Evolutionary conservation across 1,140 invertebrate genomes (phyloP), one percentile per base, ranked within the genome.

Genomic region (Trinorchestia longiramus): DNA sequence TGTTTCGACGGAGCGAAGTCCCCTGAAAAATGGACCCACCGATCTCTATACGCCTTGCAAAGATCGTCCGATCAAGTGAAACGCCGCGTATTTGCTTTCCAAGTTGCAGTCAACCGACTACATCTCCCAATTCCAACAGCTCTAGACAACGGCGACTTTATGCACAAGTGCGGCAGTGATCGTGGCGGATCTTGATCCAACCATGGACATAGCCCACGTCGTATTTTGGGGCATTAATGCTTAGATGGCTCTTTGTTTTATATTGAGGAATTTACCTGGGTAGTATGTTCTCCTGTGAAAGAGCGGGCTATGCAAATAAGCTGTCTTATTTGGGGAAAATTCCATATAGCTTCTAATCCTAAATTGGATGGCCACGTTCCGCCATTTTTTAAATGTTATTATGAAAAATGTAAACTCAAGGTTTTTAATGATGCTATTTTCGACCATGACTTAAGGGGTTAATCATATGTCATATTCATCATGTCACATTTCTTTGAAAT

Each of bases 41-140:
- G 43, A 94, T 94, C 92, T 94, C 92, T 40, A 47, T 44, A 43
- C 92, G 92, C 36, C 43, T 94, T 36, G 43, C 92, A 43, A 91
- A 94, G 92, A 94, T 94, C 92, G 43, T 43, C 43, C 92, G 92
- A 94, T 94, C 92, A 94, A 94, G 92, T 94, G 92, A 94, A 94
- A 94, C 92, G 92, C 43, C 17, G 8, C 43, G 92, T 94, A 94
- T 94, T 94, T 47, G 44, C 92, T 23, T 91, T 94, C 43, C 8
- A 94, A 94, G 92, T 94, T 40, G 44, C 1, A 45, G 44, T 40
- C 92, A 47, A 40, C 28, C 92, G 44, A 44, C 41, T 94, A 40
- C 45, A 28, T 90, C 88, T 90, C 62, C 62, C 62, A 77, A 77
- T 36, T 23, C 62, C 62, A 77, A 77, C 62, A 77, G 28, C 62